phyloP scores from a whole-genome alignment of 2,888 invertebrate species.

The Scaptomyza caliginosa region DNA sequence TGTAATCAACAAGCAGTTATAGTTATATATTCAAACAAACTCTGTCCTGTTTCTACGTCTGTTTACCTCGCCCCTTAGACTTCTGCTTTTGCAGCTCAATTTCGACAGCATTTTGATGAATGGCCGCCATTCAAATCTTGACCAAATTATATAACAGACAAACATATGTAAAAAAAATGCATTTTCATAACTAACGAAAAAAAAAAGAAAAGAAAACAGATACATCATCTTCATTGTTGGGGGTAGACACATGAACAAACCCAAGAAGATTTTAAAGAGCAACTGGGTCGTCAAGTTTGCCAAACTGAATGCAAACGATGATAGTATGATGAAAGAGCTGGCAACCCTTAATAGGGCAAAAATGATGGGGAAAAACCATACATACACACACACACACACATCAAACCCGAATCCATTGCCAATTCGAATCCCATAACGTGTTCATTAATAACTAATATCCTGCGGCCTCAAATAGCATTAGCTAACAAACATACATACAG shows the following conservation, averaged over 20 bases:
- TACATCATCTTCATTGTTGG: conserved; percentile 54
- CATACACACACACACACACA: conserved; percentile 16
- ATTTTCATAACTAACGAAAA: conserved; percentile 35
- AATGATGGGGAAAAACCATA: conserved; percentile 19
- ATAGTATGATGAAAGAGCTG: conserved; percentile 56
- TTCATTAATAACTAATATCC: conserved; percentile 80
- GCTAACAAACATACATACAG: conserved; percentile 25
- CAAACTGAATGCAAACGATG: conserved; percentile 35
- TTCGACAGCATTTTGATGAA: conserved; percentile 64
- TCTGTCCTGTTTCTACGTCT: neutral
- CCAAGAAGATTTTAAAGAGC: conserved; percentile 53
- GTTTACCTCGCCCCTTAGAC: neutral
- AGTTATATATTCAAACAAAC: neutral
- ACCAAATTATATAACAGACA: conserved; percentile 50
- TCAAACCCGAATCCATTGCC: conserved; percentile 12
- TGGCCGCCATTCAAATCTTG: conserved; percentile 48
- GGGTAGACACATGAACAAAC: conserved; percentile 4
- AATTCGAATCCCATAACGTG: conserved; percentile 53
- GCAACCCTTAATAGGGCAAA: conserved; percentile 64
- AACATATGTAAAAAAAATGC: conserved; percentile 53
- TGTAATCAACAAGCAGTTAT: conserved; percentile 11
- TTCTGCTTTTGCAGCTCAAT: conserved; percentile 36
- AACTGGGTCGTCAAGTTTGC: conserved; percentile 26
- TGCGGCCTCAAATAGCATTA: conserved; percentile 75
- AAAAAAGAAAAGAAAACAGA: too few species aligned